These are phyloP conservation scores for Camponotus vicinus DNA, from an alignment of 1,140 invertebrate species.

Conservation along the genomic window DNA sequence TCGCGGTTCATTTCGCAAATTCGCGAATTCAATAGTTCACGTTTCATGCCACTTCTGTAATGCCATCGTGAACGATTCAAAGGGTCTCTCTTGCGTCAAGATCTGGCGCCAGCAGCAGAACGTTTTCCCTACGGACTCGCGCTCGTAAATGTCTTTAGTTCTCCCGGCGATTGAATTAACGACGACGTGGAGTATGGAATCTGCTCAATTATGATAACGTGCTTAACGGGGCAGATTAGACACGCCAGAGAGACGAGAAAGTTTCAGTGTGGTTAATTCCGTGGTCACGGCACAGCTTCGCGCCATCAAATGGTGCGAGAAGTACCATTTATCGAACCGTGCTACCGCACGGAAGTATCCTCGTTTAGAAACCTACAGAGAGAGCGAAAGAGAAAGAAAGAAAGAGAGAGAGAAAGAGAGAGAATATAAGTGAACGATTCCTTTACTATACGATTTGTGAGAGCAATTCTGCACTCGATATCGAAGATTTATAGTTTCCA, in stretches of 20 bases:
- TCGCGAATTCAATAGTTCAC: background rate
- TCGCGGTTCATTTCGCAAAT: background rate
- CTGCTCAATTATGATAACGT: constrained; percentile 60
- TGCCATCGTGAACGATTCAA: constrained; percentile 1
- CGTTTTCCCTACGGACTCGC: constrained; percentile 18
- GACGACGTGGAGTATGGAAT: constrained; percentile 40
- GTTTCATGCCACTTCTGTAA: background rate
- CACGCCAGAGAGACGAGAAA: constrained; percentile 36
- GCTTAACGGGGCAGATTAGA: constrained; percentile 49
- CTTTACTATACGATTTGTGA: constrained; percentile 13
- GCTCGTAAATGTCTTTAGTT: constrained; percentile 51
- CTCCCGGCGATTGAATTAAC: constrained; percentile 49
- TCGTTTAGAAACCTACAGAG: background rate
- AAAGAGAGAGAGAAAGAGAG: background rate
- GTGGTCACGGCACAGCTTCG: constrained; percentile 32
- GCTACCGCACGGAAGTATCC: constrained; percentile 4
- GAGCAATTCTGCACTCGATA: background rate
- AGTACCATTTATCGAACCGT: constrained; percentile 43
- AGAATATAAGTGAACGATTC: background rate
- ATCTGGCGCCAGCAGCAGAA: background rate
- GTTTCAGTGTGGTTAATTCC: constrained; percentile 38
- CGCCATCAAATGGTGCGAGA: constrained; percentile 28
- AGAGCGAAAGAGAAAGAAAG: background rate
- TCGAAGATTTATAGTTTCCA: constrained; percentile 22
- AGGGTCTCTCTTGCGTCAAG: background rate